Base-by-base conservation (phyloP, 2,113 vertebrate species). In the Myotis yumanensis region DNA sequence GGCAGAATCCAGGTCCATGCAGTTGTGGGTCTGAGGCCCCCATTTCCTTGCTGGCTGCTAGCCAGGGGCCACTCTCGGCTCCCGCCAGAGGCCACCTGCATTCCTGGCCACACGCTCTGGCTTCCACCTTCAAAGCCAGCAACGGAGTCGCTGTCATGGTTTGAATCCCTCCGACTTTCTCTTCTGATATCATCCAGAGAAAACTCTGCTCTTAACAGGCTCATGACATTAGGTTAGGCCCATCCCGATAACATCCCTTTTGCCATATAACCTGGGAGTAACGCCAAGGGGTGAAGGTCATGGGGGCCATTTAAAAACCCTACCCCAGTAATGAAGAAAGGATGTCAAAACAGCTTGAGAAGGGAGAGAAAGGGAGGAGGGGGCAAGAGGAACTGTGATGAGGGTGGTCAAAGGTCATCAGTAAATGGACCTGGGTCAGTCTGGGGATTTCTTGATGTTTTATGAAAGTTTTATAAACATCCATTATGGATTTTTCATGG, bases 111-210 rank as follows among this genome's bases (percentile, higher is more conserved):
- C 0, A 1, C 25, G 37, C 23, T 14, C 12, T 52, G 20, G 32
- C 81, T n/a, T 89, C 81, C 32, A 43, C 59, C 95, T 90, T 88
- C 62, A 93, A 88, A 77, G 69, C 14, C 59, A 72, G 59, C 20
- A 9, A 23, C 10, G 18, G 43, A 81, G 15, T 90, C 52, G 15
- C 4, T 35, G 66, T 35, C 51, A 18, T 4, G 18, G 9, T 80
- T 93, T 86, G 28, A 80, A 11, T 73, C 52, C 54, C n/a, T 81
- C n/a, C 0, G 25, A 25, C 48, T 43, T 81, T 64, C 57, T 75
- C 57, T 18, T 84, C 62, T 66, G 48, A 40, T n/a, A 37, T 37
- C 59, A 23, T 81, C 35, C 37, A 28, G 57, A 79, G 82, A 64
- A 85, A 25, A 54, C 40, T 15, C 7, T 22, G 16, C 71, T 84